phyloP scores from a whole-genome alignment of 2,888 invertebrate species.

The Philhelius pedissequus region DNA sequence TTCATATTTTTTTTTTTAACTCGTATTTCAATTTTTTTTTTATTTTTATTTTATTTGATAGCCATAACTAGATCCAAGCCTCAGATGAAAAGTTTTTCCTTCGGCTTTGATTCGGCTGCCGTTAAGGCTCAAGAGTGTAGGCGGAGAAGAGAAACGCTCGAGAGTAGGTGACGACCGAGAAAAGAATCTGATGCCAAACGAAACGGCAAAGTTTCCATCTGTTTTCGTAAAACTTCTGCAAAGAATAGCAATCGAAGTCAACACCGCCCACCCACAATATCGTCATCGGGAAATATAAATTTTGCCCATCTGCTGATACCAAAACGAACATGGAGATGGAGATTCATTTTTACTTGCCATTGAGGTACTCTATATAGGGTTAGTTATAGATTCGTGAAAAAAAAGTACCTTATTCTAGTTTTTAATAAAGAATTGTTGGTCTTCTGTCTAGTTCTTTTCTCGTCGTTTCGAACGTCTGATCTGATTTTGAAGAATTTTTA shows the following conservation, averaged over 20 bases:
- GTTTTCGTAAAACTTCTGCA: constrained; percentile 53
- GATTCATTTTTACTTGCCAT: neutral
- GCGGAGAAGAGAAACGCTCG: neutral
- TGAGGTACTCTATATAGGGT: neutral
- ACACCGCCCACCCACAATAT: constrained; percentile 34
- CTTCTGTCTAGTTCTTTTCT: too few relatives aligned
- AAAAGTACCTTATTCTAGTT: too few relatives aligned
- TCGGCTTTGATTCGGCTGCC: constrained; percentile 3
- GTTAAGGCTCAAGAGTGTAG: neutral
- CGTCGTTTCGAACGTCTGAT: too few relatives aligned
- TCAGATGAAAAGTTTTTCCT: constrained; percentile 60
- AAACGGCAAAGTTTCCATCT: constrained; percentile 67
- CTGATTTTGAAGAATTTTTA: too few relatives aligned
- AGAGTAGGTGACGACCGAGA: constrained; percentile 17
- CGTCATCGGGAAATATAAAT: constrained; percentile 23
- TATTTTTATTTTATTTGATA: constrained; percentile 61
- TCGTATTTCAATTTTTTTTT: neutral
- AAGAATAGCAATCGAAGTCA: constrained; percentile 67
- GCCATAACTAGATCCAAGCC: constrained; percentile 59
- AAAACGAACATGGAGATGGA: constrained; percentile 4
- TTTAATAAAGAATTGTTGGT: too few relatives aligned
- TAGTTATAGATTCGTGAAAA: neutral
- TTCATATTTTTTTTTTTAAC: neutral
- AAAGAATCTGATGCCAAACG: constrained; percentile 55
- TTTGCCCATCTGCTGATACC: constrained; percentile 38